Base-by-base conservation (phyloP, 1,140 invertebrate genomes). In the Drosophila persimilis region DNA sequence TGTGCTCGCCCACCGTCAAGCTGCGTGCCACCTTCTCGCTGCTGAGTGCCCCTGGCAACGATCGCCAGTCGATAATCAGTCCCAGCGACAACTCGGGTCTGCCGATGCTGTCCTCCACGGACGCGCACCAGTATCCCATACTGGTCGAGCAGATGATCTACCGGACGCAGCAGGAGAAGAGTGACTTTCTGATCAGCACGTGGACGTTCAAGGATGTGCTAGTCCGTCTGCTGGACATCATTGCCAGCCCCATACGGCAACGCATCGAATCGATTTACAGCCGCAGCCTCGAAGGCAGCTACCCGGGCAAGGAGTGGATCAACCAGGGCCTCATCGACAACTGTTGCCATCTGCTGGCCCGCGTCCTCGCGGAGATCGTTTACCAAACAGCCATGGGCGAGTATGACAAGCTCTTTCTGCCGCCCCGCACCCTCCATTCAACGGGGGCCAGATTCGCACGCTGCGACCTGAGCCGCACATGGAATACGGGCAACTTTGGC, bases 401-500 rank as follows among this genome's bases (percentile, higher is more conserved):
- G 92, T 95, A 95, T 60, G 95, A 96, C 22, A 75, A 91, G 17
- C 90, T 93, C 6, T 90, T 91, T 9, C 52, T 89, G 50, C 92
- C 91, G 6, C 80, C 92, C 1, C 92, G 95, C 43, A 94, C 96
- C 44, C 93, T 98, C 69, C 95, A 97, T 48, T 94, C 95, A 43
- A 98, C 97, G 2, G 97, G 97, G 0, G 97, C 96, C 24, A 94
- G 98, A 17, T 99, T 99, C 90, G 96, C 96, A 6, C 94, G 97
- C 55, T 95, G 96, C 8, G 98, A 97, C 91, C 94, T 96, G 80
- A 95, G 95, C 41, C 94, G 97, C 43, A 97, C 97, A 2, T 99
- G 98, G 98, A 99, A 99, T 85, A 98, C 98, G 2, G 98, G 98
- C 3, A 98, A 98, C 92, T 98, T 98, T 35, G 98, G 97, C 22